Base-by-base conservation (phyloP, 2,888 invertebrate species). In the Caenorhabditis auriculariae region DNA sequence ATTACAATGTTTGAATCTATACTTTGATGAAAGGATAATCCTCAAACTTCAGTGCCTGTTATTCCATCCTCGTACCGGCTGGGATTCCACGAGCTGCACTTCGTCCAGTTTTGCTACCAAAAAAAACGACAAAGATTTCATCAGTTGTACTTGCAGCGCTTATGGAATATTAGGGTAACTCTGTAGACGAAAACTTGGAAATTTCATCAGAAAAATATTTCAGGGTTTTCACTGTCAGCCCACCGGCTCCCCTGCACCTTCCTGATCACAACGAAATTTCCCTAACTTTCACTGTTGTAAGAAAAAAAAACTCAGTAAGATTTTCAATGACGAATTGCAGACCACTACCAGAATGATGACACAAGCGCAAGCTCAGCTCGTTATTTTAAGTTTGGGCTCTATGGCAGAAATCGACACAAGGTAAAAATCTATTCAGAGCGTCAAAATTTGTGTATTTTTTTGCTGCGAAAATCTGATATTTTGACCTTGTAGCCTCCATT, bases 21-120 rank as follows among this genome's bases (percentile, higher is more conserved):
- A n/a, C n/a, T n/a, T n/a, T n/a, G n/a, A n/a, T n/a, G n/a, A n/a
- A n/a, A n/a, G n/a, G n/a, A n/a, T n/a, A n/a, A n/a, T n/a, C n/a
- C n/a, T n/a, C n/a, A n/a, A n/a, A n/a, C n/a, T 66, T 58, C 39
- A 72, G 73, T 73, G 73, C 52, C 66, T 63, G 38, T 43, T 68
- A 1, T 70, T 63, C 53, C 48, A 27, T 23, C 50, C 52, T 12
- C 54, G 51, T 12, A 43, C 32, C 27, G 54, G 49, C 0, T 75
- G 75, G 75, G 58, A 60, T 29, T 37, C 35, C 17, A 28, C 44
- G 26, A 41, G 46, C 7, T 75, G 75, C 43, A 29, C 41, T 4
- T 56, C 74, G n/a, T 38, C 54, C 15, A 43, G 39, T 19, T 74
- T 58, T 32, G 65, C 67, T 17, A 54, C 49, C 23, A 52, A 29